Base-by-base conservation (phyloP, 2,888 invertebrate genomes). In the Lasioglossum malachurum region DNA sequence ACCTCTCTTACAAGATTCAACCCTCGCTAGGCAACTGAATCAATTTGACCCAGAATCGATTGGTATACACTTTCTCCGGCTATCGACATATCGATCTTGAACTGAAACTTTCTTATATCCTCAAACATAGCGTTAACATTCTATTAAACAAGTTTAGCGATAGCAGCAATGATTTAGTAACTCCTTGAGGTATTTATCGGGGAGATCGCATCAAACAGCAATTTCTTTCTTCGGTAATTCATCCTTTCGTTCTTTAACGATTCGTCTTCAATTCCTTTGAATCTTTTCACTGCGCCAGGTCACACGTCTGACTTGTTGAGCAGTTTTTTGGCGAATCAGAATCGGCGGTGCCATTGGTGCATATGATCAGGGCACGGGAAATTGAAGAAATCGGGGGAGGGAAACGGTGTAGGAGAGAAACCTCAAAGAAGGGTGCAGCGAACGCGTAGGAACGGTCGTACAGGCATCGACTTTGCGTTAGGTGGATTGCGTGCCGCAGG, bases 401-500 rank as follows among this genome's bases (percentile, higher is more conserved):
- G 31, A 60, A 10, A 41, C 16, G 7, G 31, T 19, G n/a, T 27
- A 16, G 46, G 64, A 27, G 35, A 57, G 23, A 31, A 23, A 4
- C 41, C 69, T 35, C 38, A 23, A 44, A 12, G 83, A 19, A 35
- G 64, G 64, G 41, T 69, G 78, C 44, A 53, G 75, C 64, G 80
- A 75, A 78, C 74, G 23, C 44, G 72, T 60, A 69, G 46, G 64
- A 60, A 76, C 75, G 57, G 72, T 78, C 81, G 80, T 75, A 46
- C 41, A 67, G 72, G 80, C 75, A 83, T 82, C 83, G 82, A 80
- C 84, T 76, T 31, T 46, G 78, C 78, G 81, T 72, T 71, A 84
- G 82, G 53, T 83, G 91, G 93, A 31, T 95, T 95, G 95, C 95
- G 95, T 95, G 95, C 93, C 88, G 87, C 91, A 90, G 93, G 93